These are phyloP conservation scores for Aplocera efformata DNA, from an alignment of 2,888 invertebrate species.

Conservation along the genomic window DNA sequence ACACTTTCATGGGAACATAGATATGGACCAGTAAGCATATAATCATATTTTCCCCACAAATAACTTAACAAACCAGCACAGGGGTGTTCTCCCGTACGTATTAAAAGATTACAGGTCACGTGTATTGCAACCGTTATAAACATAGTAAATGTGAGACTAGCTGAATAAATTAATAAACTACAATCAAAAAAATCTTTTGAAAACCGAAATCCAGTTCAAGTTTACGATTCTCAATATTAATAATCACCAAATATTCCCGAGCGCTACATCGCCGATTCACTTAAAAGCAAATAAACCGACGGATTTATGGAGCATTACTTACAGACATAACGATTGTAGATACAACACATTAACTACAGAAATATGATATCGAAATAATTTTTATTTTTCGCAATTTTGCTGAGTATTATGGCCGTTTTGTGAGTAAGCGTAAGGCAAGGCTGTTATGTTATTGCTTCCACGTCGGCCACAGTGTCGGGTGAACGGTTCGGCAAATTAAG, in stretches of 20 bases:
- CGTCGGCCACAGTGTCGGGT: constrained; percentile 32
- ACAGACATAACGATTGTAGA: constrained; percentile 28
- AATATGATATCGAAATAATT: constrained; percentile 39
- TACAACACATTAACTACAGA: constrained; percentile 30
- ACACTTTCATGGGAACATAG: no score
- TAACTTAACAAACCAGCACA: no score
- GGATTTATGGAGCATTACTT: constrained; percentile 28
- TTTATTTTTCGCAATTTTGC: constrained; percentile 42
- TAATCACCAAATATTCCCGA: constrained; percentile 11
- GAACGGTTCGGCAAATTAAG: not conserved
- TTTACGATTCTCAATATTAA: constrained; percentile 14
- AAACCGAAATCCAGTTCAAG: constrained; percentile 3
- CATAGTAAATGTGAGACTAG: no score
- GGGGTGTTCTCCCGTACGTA: no score
- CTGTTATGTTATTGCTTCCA: constrained; percentile 54
- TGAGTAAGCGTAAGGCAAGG: constrained; percentile 45
- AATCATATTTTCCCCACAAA: no score
- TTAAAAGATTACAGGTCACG: no score
- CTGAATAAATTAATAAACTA: no score
- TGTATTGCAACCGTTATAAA: constrained; percentile 5
- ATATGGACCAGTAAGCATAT: no score
- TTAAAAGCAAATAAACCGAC: constrained; percentile 28
- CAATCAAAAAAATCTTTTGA: constrained; percentile 3
- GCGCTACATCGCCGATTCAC: constrained; percentile 24
- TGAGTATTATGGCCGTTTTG: constrained; percentile 40